Evolutionary conservation across 1,140 invertebrate genomes (phyloP).

Genomic region (Trinorchestia longiramus): DNA sequence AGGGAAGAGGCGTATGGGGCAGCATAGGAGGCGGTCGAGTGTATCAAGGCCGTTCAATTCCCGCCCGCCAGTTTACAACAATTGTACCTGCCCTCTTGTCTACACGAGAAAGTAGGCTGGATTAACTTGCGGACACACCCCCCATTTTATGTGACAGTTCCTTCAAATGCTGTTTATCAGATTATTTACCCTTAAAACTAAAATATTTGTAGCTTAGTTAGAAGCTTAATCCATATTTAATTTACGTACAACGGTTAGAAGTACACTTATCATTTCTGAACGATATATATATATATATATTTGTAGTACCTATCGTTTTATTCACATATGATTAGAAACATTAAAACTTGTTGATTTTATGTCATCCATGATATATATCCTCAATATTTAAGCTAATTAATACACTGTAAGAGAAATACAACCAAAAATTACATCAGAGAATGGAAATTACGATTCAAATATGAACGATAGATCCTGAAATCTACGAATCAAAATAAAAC

Average conservation of each 20-base stretch:
- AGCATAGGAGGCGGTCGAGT: slow-evolving; percentile 2
- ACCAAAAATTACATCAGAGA: neutral
- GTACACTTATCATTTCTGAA: neutral
- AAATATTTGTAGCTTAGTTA: neutral
- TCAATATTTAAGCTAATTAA: neutral
- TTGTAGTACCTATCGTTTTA: neutral
- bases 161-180: neutral
- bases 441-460: neutral
- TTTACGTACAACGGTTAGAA: neutral
- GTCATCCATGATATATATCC: neutral
- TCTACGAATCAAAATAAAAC: neutral
- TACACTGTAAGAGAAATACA: neutral
- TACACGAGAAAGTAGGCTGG: slow-evolving; percentile 4
- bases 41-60: neutral
- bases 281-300: neutral
- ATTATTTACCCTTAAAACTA: neutral
- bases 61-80: neutral
- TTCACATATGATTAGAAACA: neutral
- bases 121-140: slow-evolving; percentile 22
- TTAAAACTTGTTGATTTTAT: neutral
- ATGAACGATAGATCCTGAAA: neutral
- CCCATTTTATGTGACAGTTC: neutral
- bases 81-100: neutral
- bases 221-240: neutral
- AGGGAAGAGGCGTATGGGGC: neutral